phyloP scores from a whole-genome alignment of 2,113 vertebrate species.

The Phainopepla nitens region DNA sequence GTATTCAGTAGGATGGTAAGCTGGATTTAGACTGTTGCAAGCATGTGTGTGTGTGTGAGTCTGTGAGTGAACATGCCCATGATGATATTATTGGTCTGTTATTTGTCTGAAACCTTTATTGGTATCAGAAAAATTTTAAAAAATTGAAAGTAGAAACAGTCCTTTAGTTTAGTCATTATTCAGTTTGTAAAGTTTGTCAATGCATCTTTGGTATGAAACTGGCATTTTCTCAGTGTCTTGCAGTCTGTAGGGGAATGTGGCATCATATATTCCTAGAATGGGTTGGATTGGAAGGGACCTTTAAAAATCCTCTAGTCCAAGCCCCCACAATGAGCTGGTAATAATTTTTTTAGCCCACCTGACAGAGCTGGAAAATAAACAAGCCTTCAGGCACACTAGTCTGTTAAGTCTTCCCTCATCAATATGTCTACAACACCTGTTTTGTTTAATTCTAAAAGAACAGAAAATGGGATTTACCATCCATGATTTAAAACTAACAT shows the following conservation, averaged over 20 bases:
- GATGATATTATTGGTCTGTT: background rate
- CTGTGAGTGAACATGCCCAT: background rate
- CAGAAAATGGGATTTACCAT: background rate
- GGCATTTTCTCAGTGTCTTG: background rate
- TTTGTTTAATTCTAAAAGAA: background rate
- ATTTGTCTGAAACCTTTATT: background rate
- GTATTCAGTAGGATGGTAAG: too few species aligned
- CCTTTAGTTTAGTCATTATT: background rate
- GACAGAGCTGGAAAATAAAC: background rate
- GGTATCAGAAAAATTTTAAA: background rate
- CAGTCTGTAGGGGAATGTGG: background rate
- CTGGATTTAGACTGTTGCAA: background rate
- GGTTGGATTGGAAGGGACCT: background rate
- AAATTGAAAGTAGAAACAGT: background rate
- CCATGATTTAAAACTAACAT: background rate
- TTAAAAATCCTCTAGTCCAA: background rate
- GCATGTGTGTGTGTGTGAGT: accelerated
- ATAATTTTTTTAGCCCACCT: background rate
- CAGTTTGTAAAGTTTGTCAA: background rate
- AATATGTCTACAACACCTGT: background rate
- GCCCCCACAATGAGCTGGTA: background rate
- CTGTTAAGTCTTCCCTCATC: background rate
- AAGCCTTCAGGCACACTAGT: background rate
- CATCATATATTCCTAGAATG: background rate
- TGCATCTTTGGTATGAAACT: background rate